Percentiles rank a stretch among this genome's conserved stretches.
phyloP scores from a whole-genome alignment of 2,888 invertebrate species.

The Lasioglossum oenotherae region DNA sequence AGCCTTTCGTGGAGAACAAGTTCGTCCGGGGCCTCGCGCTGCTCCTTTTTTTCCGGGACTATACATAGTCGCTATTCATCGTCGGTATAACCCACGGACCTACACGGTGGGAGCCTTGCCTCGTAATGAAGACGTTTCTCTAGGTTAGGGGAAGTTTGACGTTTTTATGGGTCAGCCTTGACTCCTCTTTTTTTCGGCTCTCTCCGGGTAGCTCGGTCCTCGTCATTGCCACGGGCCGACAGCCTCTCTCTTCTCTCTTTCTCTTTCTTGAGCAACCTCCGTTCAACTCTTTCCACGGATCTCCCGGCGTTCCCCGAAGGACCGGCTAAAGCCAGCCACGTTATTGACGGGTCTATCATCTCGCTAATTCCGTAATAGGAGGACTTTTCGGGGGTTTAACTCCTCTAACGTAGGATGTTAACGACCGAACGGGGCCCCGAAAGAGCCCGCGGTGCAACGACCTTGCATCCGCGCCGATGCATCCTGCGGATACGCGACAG shows the following conservation, averaged over 20 bases:
- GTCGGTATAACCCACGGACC: constrained; percentile 71
- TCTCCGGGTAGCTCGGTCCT: constrained; percentile 10
- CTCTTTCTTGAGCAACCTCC: not conserved
- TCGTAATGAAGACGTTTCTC: constrained; percentile 84
- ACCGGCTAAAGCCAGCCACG: constrained; percentile 71
- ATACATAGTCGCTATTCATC: constrained; percentile 74
- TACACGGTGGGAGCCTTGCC: constrained; percentile 72
- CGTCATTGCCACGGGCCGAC: constrained; percentile 20
- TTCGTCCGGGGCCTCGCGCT: constrained; percentile 58
- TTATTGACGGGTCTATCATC: constrained; percentile 82
- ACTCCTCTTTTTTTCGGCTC: constrained; percentile 72
- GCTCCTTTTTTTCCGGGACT: constrained; percentile 65
- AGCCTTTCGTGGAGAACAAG: constrained; percentile 71
- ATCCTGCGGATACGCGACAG: constrained; percentile 48
- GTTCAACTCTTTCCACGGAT: constrained; percentile 29
- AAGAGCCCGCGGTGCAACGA: constrained; percentile 65
- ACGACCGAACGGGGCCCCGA: constrained; percentile 68
- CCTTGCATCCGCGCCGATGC: constrained; percentile 50
- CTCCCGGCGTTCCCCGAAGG: constrained; percentile 73
- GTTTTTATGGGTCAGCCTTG: constrained; percentile 83
- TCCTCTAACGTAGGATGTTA: constrained; percentile 67
- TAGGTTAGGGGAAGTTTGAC: constrained; percentile 84
- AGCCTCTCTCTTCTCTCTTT: constrained; percentile 34
- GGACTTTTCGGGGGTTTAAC: constrained; percentile 76
- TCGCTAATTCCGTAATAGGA: constrained; percentile 82